Percentiles rank a stretch among this genome's conserved stretches.
Conservation (phyloP, 1,140 invertebrate species). For the Drosophila ohnishii region DNA sequence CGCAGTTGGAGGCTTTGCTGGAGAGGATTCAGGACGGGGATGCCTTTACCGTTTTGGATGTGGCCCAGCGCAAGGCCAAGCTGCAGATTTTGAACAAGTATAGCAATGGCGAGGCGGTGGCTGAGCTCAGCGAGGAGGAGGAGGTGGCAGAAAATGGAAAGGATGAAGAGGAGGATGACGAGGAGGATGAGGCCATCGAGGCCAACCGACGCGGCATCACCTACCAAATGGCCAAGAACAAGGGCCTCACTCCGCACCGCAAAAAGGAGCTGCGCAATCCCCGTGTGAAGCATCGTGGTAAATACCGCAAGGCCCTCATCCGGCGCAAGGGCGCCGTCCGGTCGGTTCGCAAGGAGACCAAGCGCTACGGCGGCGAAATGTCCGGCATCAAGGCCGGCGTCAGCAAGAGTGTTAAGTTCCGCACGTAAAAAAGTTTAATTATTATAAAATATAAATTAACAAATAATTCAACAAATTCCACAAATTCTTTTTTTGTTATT, state of each 20-base stretch:
- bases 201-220: slow-evolving; percentile 91
- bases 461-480: neutral
- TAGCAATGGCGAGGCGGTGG: slow-evolving; percentile 47
- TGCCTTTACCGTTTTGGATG: slow-evolving; percentile 79
- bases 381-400: slow-evolving; percentile 95
- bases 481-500: neutral
- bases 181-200: slow-evolving; percentile 70
- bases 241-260: slow-evolving; percentile 93
- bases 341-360: slow-evolving; percentile 90
- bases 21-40: slow-evolving; percentile 84
- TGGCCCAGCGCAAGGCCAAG: slow-evolving; percentile 71
- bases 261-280: slow-evolving; percentile 97
- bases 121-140: neutral
- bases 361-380: slow-evolving; percentile 93
- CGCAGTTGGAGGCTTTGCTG: slow-evolving; percentile 86
- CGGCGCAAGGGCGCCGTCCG: slow-evolving; percentile 94
- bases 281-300: slow-evolving; percentile 95
- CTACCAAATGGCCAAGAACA: slow-evolving; percentile 97
- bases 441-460: neutral
- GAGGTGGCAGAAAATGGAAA: neutral
- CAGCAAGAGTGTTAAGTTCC: slow-evolving; percentile 93
- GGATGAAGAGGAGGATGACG: neutral
- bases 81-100: slow-evolving; percentile 77
- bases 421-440: slow-evolving; percentile 83
- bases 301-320: slow-evolving; percentile 95